A percentile compares a stretch with the other conserved stretches of the same genome.
phyloP scores from a whole-genome alignment of 2,888 invertebrate genomes.

The Argyresthia albistria region DNA sequence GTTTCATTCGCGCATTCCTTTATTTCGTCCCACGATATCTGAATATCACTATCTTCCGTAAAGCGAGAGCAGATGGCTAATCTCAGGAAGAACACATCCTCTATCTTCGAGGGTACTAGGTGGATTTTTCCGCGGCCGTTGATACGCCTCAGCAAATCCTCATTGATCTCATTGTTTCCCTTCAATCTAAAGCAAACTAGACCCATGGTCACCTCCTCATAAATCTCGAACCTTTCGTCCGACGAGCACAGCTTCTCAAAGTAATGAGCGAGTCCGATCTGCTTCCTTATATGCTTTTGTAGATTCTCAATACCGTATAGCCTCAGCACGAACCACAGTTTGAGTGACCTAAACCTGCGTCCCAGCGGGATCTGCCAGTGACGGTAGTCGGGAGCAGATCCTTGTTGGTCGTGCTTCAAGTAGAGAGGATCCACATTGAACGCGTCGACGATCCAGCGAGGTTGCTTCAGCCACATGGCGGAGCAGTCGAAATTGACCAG shows the following conservation, averaged over 20 bases:
- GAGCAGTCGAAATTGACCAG: conserved; percentile 99
- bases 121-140: conserved; percentile 94
- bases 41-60: conserved; percentile 85
- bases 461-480: conserved; percentile 95
- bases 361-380: conserved; percentile 98
- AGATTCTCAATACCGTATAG: conserved; percentile 91
- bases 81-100: conserved; percentile 87
- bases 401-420: conserved; percentile 93
- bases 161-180: conserved; percentile 86
- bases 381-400: conserved; percentile 92
- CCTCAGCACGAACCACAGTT: conserved; percentile 95
- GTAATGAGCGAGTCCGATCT: conserved; percentile 87
- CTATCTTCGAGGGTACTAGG: conserved; percentile 91
- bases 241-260: conserved; percentile 84
- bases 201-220: conserved; percentile 92
- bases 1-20: conserved; percentile 81
- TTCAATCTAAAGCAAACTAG: conserved; percentile 96
- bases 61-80: conserved; percentile 92
- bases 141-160: conserved; percentile 84
- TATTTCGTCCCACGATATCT: conserved; percentile 90
- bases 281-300: conserved; percentile 88
- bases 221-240: conserved; percentile 91
- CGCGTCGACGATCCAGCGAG: conserved; percentile 91
- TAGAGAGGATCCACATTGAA: conserved; percentile 98
- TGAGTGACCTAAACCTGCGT: conserved; percentile 91